phyloP scores from a whole-genome alignment of 2,888 invertebrate species.

The Melanchra persicariae region DNA sequence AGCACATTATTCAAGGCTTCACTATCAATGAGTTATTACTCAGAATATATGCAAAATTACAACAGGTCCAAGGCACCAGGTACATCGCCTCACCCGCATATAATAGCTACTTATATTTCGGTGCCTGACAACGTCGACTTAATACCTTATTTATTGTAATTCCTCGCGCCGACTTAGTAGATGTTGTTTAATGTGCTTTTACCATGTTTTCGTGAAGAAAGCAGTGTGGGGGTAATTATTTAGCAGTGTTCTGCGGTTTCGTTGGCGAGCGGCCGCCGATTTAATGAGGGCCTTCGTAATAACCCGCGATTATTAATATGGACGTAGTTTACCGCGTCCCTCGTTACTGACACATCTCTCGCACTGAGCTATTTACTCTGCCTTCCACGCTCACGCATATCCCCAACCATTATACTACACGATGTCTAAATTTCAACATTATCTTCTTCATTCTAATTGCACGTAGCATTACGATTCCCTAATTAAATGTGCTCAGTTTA shows the following conservation, averaged over 20 bases:
- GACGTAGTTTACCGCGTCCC: conserved; percentile 81
- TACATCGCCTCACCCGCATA: conserved; percentile 48
- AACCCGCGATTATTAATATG: conserved; percentile 88
- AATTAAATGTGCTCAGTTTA: conserved; percentile 69
- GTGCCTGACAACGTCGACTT: conserved; percentile 82
- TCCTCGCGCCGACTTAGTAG: conserved; percentile 84
- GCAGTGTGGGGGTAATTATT: conserved; percentile 87
- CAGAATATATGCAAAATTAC: conserved; percentile 53
- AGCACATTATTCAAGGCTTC: conserved; percentile 40
- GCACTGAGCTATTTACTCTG: conserved; percentile 74
- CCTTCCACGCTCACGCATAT: conserved; percentile 61
- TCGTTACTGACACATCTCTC: conserved; percentile 77
- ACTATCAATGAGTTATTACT: conserved; percentile 43
- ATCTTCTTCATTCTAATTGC: conserved; percentile 42
- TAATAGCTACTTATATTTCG: conserved; percentile 74
- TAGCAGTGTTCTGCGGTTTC: conserved; percentile 89
- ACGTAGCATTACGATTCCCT: conserved; percentile 62
- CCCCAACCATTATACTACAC: conserved; percentile 52
- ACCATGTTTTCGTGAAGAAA: conserved; percentile 89
- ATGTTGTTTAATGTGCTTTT: conserved; percentile 85
- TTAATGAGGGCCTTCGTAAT: conserved; percentile 88
- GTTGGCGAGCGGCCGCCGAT: conserved; percentile 81
- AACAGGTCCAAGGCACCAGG: conserved; percentile 39
- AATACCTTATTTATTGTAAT: conserved; percentile 89
- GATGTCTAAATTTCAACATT: conserved; percentile 54